These are phyloP conservation scores for Netelia fuscicornis DNA, from an alignment of 2,888 invertebrate genomes.

Conservation along the genomic window DNA sequence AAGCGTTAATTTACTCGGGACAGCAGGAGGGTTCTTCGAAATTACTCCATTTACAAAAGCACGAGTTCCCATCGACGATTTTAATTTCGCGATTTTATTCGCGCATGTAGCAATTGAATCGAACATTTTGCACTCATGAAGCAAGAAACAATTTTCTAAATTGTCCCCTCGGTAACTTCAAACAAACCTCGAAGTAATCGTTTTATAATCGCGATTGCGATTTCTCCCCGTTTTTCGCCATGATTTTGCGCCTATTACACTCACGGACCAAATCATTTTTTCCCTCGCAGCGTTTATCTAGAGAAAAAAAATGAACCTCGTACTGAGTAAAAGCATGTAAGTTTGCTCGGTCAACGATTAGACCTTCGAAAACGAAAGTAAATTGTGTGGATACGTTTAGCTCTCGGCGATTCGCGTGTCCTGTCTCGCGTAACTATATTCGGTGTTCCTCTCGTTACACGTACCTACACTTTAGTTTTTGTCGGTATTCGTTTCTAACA, in stretches of 20 bases:
- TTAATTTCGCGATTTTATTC: too few species aligned
- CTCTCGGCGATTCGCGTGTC: constrained; percentile 44
- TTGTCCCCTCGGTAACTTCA: background rate
- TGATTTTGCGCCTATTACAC: background rate
- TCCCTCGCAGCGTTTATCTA: constrained; percentile 22
- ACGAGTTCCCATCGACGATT: too few species aligned
- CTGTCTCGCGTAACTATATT: constrained; percentile 30
- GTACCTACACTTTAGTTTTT: constrained; percentile 10
- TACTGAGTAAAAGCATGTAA: constrained; percentile 17
- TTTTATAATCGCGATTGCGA: constrained; percentile 24
- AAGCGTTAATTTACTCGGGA: background rate
- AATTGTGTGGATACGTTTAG: constrained; percentile 57
- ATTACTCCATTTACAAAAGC: too few species aligned
- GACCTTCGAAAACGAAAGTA: constrained; percentile 78
- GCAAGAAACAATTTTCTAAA: background rate
- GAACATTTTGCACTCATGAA: background rate
- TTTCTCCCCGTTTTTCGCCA: constrained; percentile 19
- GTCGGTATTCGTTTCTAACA: constrained; percentile 19
- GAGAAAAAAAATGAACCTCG: constrained; percentile 33
- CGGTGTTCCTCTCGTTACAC: constrained; percentile 25
- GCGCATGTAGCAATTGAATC: constrained; percentile 2
- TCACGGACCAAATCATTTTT: constrained; percentile 46
- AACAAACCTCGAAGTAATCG: background rate
- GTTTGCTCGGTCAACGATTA: constrained; percentile 63
- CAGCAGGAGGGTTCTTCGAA: too few species aligned